Percentiles rank a stretch among this genome's conserved stretches.
phyloP scores from a whole-genome alignment of 2,797 vertebrate genomes.

The Yasuhikotakia modesta region DNA sequence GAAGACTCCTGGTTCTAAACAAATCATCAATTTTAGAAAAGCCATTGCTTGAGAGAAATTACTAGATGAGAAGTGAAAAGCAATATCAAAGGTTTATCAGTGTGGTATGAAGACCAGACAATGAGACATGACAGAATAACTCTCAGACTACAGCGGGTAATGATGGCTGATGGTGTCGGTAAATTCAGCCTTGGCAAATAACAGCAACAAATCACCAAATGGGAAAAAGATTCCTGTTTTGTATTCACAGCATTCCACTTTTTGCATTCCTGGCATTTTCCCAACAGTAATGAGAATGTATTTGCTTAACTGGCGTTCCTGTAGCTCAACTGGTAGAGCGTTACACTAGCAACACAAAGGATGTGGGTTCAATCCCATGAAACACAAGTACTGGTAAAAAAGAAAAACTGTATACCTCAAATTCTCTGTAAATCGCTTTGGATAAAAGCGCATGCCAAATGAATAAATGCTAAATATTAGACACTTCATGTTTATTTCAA shows the following conservation, averaged over 20 bases:
- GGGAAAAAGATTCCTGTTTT: slow-evolving; percentile 37
- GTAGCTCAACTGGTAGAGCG: too few species aligned
- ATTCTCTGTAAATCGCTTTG: too few species aligned
- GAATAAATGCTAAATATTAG: too few species aligned
- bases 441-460: too few species aligned
- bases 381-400: too few species aligned
- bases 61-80: slow-evolving; percentile 77
- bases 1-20: too few species aligned
- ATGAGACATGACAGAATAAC: slow-evolving; percentile 70
- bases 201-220: slow-evolving; percentile 51
- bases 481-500: slow-evolving; percentile 40
- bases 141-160: slow-evolving; percentile 65
- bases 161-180: slow-evolving; percentile 66
- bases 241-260: slow-evolving; percentile 44
- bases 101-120: slow-evolving; percentile 66
- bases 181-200: slow-evolving; percentile 71
- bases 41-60: slow-evolving; percentile 67
- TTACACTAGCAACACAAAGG: too few species aligned
- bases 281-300: slow-evolving; percentile 24
- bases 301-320: too few species aligned
- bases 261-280: slow-evolving; percentile 27
- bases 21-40: too few species aligned
- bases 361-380: too few species aligned
- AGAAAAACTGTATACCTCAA: too few species aligned
- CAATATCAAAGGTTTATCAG: slow-evolving; percentile 73